Evolutionary conservation across 2,888 invertebrate species (phyloP).

Genomic region (Lasioglossum calceatum): DNA sequence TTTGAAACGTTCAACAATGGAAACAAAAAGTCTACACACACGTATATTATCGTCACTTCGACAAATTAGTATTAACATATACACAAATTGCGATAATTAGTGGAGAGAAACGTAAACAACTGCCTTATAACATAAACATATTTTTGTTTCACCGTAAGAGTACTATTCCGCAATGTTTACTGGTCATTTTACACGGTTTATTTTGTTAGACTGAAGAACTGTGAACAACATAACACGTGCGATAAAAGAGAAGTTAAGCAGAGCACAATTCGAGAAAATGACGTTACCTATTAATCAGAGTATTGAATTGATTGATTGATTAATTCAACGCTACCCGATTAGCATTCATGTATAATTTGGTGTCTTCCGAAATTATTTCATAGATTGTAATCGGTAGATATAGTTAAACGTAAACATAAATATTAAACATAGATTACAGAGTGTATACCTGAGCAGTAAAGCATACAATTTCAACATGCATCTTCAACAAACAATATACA

Average conservation of each 20-base stretch:
- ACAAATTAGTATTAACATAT: conserved; percentile 26
- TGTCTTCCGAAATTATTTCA: neutral
- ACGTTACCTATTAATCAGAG: conserved; percentile 13
- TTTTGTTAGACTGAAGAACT: conserved; percentile 26
- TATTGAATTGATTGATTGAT: conserved; percentile 17
- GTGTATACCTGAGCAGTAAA: conserved; percentile 23
- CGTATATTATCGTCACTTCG: conserved; percentile 3
- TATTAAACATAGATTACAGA: conserved; percentile 23
- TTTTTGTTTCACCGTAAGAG: neutral
- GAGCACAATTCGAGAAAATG: neutral
- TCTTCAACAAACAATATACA: conserved; percentile 49
- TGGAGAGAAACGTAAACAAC: neutral
- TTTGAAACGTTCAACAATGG: conserved; percentile 16
- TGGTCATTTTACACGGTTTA: conserved; percentile 10
- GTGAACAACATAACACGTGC: conserved; percentile 9
- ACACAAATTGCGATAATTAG: conserved; percentile 24
- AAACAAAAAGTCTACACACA: conserved; percentile 18
- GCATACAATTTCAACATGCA: conserved; percentile 42
- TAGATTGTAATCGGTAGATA: neutral
- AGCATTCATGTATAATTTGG: neutral
- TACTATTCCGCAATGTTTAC: conserved; percentile 10
- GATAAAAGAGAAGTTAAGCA: conserved; percentile 19
- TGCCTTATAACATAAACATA: neutral
- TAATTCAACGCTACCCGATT: conserved; percentile 23
- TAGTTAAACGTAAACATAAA: conserved; percentile 22